Percentiles rank a stretch among this genome's conserved stretches.
These are phyloP conservation scores for Panagrolaimus sp. DNA, from an alignment of 1,140 invertebrate species.

Conservation along the genomic window DNA sequence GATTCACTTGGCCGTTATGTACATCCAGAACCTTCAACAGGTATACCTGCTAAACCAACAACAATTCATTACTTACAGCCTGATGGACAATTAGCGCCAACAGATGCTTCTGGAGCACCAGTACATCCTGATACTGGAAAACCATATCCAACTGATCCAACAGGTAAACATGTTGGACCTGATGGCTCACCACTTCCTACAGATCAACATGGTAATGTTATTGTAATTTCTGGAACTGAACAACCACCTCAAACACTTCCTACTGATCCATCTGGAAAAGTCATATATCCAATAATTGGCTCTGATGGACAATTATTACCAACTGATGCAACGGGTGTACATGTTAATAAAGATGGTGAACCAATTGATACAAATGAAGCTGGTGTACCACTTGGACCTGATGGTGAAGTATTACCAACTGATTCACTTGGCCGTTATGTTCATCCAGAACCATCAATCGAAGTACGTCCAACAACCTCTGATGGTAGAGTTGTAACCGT, in stretches of 20 bases:
- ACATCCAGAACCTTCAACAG: no score
- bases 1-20: no score
- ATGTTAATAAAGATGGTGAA: constrained; percentile 26
- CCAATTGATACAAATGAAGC: constrained; percentile 14
- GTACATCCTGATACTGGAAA: constrained; percentile 14
- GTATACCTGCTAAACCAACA: no score
- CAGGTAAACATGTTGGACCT: constrained; percentile 8
- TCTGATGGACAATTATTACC: constrained; percentile 38
- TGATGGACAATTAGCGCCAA: constrained; percentile 15
- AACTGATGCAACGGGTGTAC: constrained; percentile 24
- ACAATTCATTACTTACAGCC: background rate
- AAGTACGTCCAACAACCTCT: constrained; percentile 11
- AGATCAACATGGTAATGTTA: background rate
- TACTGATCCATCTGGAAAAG: constrained; percentile 20
- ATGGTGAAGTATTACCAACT: constrained; percentile 36
- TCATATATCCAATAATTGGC: constrained; percentile 30
- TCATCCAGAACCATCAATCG: background rate
- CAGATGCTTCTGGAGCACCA: background rate
- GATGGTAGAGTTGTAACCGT: no score
- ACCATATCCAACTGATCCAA: background rate
- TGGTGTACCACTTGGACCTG: constrained; percentile 32
- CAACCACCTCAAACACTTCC: constrained; percentile 16
- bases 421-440: constrained; percentile 14
- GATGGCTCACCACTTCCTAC: constrained; percentile 21
- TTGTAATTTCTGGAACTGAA: background rate